Evolutionary conservation across 2,113 vertebrate species (phyloP).

Genomic region (Macaca nemestrina): DNA sequence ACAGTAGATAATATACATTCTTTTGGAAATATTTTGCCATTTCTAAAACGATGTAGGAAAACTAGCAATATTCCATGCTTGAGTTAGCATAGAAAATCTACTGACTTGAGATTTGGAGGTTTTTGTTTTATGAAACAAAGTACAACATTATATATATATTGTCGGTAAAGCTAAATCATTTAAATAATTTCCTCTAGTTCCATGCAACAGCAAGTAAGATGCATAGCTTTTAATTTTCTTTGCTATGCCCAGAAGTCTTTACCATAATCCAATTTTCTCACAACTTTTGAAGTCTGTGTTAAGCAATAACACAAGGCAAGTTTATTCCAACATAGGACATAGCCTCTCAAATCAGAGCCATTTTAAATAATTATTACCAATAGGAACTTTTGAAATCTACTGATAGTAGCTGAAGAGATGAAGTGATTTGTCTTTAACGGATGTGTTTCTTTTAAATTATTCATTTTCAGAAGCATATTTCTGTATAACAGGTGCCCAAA

Average conservation of each 20-base stretch:
- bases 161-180: constrained; percentile 61
- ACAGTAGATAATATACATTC: neutral
- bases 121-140: neutral
- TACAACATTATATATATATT: constrained; percentile 28
- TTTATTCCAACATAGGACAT: neutral
- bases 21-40: constrained; percentile 40
- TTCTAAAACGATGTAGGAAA: neutral
- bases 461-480: neutral
- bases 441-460: constrained; percentile 56
- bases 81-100: constrained; percentile 45
- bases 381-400: neutral
- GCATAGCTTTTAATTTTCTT: constrained; percentile 29
- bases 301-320: constrained; percentile 35
- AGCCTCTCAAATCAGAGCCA: neutral
- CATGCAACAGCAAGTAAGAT: neutral
- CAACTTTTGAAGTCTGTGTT: neutral
- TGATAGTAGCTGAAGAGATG: neutral
- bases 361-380: neutral
- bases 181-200: constrained; percentile 17
- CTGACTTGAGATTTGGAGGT: neutral
- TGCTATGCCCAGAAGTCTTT: constrained; percentile 54
- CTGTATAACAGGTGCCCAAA: neutral
- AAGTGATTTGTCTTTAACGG: constrained; percentile 31
- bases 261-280: neutral
- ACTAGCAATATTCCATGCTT: neutral